Evolutionary conservation across 2,888 invertebrate species (phyloP), one percentile per base, ranked within the genome.

Genomic region (Eumacrocentrus americanus): DNA sequence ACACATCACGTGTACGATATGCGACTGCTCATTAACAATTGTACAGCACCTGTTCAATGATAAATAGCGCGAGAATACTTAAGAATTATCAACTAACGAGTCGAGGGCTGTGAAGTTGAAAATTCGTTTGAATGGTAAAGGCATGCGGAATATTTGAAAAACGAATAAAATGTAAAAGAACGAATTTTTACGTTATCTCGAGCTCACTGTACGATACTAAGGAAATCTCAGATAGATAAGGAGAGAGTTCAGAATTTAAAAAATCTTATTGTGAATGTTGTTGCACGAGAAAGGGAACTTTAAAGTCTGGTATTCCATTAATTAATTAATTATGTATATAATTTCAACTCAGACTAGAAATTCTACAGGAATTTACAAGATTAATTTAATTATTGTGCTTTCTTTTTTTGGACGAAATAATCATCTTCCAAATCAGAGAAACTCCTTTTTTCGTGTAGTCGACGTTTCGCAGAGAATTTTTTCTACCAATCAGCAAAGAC

Each of bases 51-150:
- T 58, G 48, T 60, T 56, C 42, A 47, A 63, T 58, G 50, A 64
- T 56, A 50, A 58, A 58, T 53, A 55, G 57, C 62, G 29, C 58
- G 46, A 25, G 56, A 54, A 57, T 67, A 67, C 67, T 67, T 67
- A 67, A 64, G 54, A 37, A 47, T 52, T 18, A 51, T 61, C 25
- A 51, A 57, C 22, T 55, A 58, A 52, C 60, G 63, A 62, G 63
- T 63, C 62, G 60, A 61, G 67, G 67, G 64, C 66, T 67, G 67
- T 67, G 67, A 65, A 65, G 62, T 61, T 67, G 62, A 62, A 57
- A 34, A 64, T 64, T 63, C 60, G 59, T 64, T 60, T 18, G 11
- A n/a, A 14, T 38, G 37, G 12, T 9, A 29, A 38, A 25, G 14
- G 40, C 22, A 9, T 23, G 23, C 18, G 18, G 48, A 55, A 22